These are phyloP conservation scores for Stomatorhinus walkeri DNA, from an alignment of 2,797 vertebrate species.

Conservation along the genomic window DNA sequence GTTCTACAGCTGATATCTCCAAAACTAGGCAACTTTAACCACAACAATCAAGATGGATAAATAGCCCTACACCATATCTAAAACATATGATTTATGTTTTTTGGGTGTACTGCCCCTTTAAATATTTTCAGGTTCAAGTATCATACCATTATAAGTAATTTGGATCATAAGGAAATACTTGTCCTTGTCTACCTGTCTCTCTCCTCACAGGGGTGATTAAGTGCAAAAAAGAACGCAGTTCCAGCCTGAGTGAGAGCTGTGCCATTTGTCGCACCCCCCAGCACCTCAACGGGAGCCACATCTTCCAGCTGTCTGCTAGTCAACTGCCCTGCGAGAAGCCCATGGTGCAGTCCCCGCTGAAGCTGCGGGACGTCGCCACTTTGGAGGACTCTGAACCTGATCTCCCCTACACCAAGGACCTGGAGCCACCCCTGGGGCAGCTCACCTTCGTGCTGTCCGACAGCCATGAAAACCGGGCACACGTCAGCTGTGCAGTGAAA, in stretches of 20 bases:
- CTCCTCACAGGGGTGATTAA: conserved; percentile 59
- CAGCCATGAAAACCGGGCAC: conserved; percentile 63
- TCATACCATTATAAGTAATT: background rate
- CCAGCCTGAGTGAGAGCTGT: conserved; percentile 50
- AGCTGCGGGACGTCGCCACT: conserved; percentile 50
- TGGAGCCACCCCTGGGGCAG: conserved; percentile 59
- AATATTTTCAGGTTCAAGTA: background rate
- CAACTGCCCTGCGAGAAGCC: conserved; percentile 59
- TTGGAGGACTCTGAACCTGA: conserved; percentile 63
- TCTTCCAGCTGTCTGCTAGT: conserved; percentile 46
- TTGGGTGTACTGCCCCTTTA: background rate
- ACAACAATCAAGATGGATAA: background rate
- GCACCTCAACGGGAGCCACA: conserved; percentile 50
- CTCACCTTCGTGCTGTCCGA: conserved; percentile 62
- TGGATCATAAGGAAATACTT: background rate
- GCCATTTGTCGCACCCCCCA: conserved; percentile 59
- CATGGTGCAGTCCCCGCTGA: conserved; percentile 56
- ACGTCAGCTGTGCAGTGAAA: conserved; percentile 59
- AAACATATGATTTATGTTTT: background rate
- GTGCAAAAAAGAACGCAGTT: conserved; percentile 64
- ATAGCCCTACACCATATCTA: background rate
- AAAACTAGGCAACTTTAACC: background rate
- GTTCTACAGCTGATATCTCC: background rate
- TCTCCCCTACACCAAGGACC: conserved; percentile 56
- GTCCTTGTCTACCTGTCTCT: background rate